Base-by-base conservation (phyloP, 1,140 invertebrate genomes). In the Trachymyrmex septentrionalis region DNA sequence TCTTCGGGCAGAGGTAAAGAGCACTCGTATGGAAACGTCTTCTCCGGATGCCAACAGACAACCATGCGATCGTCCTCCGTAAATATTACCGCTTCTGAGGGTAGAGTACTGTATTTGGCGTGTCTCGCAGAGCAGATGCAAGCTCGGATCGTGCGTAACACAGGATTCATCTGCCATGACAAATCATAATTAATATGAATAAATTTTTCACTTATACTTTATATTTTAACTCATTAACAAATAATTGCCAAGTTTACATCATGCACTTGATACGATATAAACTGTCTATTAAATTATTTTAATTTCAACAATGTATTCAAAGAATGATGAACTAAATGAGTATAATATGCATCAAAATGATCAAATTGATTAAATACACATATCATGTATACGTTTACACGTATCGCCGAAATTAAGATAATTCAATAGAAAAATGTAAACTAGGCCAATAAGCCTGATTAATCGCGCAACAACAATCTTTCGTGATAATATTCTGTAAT, bases 1-100 rank as follows among this genome's bases (percentile, higher is more conserved):
- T 73, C 76, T 82, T 95, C 92, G 19, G 97, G 97, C 57, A 99
- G 90, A 2, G 98, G 97, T 92, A 96, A 96, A 10, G 98, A 97
- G 91, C 94, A 97, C 94, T 99, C 97, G 92, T 99, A 99, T 0
- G 98, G 98, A 95, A 98, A 97, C 61, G 96, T 94, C 92, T 96
- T 93, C 89, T 98, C 97, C 55, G 97, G 98, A 95, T 99, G 98
- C 97, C 98, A 98, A 87, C 97, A 98, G 59, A 98, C 96, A 86
- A 98, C 96, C 72, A 97, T 98, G 63, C 96, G 96, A n/a, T 97
- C 96, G 95, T 98, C 97, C 89, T 97, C 96, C 16, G 96, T 97
- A 86, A 97, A 95, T 16, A 97, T 96, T 38, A 98, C 96, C 90
- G 96, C 96, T 53, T 96, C 93, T 27, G 87, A 30, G 19, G 93